Conservation (phyloP, 2,113 vertebrate genomes). For the Phyllostomus discolor region DNA sequence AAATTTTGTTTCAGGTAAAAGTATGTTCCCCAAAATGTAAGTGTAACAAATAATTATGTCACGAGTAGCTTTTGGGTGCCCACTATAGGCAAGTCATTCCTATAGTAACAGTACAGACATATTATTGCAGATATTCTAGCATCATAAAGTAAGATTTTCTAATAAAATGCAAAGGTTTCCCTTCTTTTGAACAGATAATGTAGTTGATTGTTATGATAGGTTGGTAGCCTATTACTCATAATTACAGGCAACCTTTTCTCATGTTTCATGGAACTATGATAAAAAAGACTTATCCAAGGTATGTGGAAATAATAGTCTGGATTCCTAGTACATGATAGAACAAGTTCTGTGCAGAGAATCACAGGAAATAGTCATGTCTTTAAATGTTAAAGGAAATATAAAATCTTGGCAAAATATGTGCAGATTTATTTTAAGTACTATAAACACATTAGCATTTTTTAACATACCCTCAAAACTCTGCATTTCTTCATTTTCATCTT, state of each 20-base stretch:
- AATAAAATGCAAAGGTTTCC: background rate
- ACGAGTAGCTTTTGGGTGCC: background rate
- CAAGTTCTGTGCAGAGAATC: background rate
- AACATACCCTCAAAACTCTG: background rate
- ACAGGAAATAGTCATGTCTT: background rate
- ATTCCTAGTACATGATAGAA: background rate
- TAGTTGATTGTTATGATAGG: background rate
- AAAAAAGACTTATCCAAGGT: background rate
- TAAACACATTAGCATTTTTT: background rate
- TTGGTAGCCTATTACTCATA: background rate
- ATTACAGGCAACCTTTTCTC: background rate
- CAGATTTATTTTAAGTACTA: background rate
- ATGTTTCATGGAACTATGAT: background rate
- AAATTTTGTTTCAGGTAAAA: background rate
- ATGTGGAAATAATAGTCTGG: background rate
- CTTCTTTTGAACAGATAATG: background rate
- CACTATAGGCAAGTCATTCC: background rate
- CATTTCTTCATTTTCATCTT: conserved; percentile 36
- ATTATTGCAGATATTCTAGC: background rate
- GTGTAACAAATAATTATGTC: background rate
- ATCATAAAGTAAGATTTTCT: background rate
- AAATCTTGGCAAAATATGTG: background rate
- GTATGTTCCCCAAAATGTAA: background rate
- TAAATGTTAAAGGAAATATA: background rate
- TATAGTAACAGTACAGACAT: background rate